Evolutionary conservation across 2,113 vertebrate species (phyloP).

Genomic region (Rattus rattus): DNA sequence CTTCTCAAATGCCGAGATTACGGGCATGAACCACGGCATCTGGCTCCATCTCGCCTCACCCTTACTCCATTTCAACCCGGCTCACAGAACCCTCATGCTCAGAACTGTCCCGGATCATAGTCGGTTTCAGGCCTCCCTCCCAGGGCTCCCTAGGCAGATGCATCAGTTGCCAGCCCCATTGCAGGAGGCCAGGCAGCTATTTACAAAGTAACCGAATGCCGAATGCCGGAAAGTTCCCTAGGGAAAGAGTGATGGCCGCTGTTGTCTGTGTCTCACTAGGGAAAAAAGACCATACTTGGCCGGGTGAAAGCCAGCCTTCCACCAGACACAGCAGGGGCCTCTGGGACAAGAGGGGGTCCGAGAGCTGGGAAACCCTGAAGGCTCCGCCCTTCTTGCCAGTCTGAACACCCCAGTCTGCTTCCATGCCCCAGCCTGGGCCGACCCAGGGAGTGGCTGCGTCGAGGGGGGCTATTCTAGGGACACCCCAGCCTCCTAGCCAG

Average conservation of each 20-base stretch:
- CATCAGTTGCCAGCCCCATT: too few relatives aligned
- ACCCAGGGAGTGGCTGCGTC: fast-evolving
- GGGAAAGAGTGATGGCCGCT: not conserved
- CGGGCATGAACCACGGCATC: not conserved
- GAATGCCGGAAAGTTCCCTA: not conserved
- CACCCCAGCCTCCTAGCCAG: not conserved
- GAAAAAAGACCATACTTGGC: conserved; percentile 47
- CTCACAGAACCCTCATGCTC: not conserved
- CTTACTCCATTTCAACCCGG: not conserved
- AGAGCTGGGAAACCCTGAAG: not conserved
- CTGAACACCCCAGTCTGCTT: too few relatives aligned
- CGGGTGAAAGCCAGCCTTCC: not conserved
- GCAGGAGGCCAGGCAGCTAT: not conserved
- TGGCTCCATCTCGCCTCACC: not conserved
- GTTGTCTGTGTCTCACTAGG: not conserved
- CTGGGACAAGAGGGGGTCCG: fast-evolving
- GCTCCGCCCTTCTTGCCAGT: not conserved
- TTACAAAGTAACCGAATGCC: not conserved
- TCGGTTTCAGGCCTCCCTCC: not conserved
- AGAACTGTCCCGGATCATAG: fast-evolving
- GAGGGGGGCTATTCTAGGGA: not conserved
- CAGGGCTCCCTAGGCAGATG: not conserved
- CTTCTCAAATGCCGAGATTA: not conserved
- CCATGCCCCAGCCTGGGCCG: not conserved
- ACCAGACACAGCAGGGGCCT: fast-evolving